Base-by-base conservation (phyloP, 2,888 invertebrate species). In the Choreutis nemorana region DNA sequence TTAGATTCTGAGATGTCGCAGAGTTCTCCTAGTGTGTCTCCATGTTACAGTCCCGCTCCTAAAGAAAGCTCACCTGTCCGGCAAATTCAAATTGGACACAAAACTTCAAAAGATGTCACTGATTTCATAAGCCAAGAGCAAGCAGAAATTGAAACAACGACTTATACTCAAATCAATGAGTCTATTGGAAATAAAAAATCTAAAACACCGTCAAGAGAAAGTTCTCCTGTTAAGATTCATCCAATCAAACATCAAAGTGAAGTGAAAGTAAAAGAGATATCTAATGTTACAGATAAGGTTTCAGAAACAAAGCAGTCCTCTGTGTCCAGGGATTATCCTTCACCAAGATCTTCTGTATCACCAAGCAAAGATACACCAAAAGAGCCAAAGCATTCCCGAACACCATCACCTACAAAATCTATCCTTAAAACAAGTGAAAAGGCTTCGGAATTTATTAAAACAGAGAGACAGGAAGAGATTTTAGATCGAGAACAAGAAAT, bases 401-500 rank as follows among this genome's bases (percentile, higher is more conserved):
- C 26, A 20, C 25, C 28, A 16, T 37, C 29, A 13, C 24, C 32
- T 9, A 28, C 11, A 20, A 33, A 35, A 24, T 31, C 8, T 23
- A 24, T 31, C 5, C 41, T 36, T 6, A 43, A 36, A 30, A 36
- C 40, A 8, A 50, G 45, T 13, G 55, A 60, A 36, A 35, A 49
- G 0, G 56, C 33, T 20, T 48, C 47, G 14, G 54, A 60, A 22
- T 63, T 71, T 28, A 51, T 71, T 4, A 39, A 50, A 15, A 58
- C 64, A 2, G 73, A 78, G 44, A 57, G 61, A 43, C 68, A 73
- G 44, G 60, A 64, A 41, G 67, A 72, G 47, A 55, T 72, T 37
- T 37, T 72, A 10, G 61, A 72, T 26, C 59, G 53, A 43, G 68
- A 73, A 44, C 61, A 64, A 41, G 67, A 72, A 47, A 55, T 72